Conservation (phyloP, 1,140 invertebrate species). For the Brachionus rubens region DNA sequence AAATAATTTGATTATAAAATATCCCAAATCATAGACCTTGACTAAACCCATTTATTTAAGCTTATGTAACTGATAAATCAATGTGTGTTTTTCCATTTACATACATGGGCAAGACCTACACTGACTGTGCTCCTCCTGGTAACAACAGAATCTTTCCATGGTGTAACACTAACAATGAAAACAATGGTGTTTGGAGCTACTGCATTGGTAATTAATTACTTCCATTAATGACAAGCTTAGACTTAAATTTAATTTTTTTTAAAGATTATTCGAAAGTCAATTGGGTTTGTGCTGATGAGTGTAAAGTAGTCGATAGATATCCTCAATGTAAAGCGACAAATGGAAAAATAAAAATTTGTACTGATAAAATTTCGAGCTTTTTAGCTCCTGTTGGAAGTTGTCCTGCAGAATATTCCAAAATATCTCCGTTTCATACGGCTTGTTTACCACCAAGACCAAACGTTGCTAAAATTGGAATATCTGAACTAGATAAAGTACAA, state of each 20-base stretch:
- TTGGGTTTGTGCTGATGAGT: not conserved
- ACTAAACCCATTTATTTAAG: not conserved
- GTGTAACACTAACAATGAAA: not conserved
- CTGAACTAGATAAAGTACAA: not conserved
- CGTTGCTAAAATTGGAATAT: not conserved
- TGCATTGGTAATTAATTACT: not conserved
- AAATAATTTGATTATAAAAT: not conserved
- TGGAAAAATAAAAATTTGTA: not conserved
- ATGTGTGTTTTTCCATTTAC: constrained; percentile 24
- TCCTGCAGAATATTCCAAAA: constrained; percentile 7
- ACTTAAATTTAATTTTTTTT: not conserved
- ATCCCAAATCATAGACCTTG: not conserved
- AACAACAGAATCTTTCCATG: not conserved
- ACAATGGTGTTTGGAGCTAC: constrained; percentile 1
- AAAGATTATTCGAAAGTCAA: constrained; percentile 8
- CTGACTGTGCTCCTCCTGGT: not conserved
- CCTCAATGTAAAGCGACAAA: not conserved
- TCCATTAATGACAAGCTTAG: too few species aligned
- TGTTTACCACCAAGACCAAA: constrained; percentile 12
- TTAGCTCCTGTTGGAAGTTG: not conserved
- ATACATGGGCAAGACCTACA: not conserved
- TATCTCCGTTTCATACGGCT: constrained; percentile 39
- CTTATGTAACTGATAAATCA: not conserved
- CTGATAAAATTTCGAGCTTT: not conserved
- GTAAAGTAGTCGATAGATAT: not conserved